A percentile compares a stretch with the other conserved stretches of the same genome.
These are phyloP conservation scores for Gonioctena quinquepunctata DNA, from an alignment of 1,140 invertebrate species.

Conservation along the genomic window DNA sequence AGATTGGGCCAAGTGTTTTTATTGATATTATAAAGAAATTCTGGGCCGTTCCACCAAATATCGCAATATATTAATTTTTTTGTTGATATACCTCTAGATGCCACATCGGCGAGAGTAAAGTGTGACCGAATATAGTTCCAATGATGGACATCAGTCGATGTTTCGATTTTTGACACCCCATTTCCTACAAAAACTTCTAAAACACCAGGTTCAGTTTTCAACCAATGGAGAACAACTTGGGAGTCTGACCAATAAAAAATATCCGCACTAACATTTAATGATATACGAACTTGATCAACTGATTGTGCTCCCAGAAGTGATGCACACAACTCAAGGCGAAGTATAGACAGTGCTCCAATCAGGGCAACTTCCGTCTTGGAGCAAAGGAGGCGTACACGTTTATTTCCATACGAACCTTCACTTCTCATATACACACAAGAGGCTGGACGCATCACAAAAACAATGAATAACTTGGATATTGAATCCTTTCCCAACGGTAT, in stretches of 20 bases:
- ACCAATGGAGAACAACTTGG: constrained; percentile 25
- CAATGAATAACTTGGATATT: background rate
- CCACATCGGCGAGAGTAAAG: constrained; percentile 8
- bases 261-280: too few relatives aligned
- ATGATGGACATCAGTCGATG: background rate
- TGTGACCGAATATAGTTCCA: background rate
- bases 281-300: background rate
- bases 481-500: background rate
- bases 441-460: background rate
- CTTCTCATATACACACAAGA: background rate
- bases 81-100: background rate
- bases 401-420: background rate
- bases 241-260: constrained; percentile 16
- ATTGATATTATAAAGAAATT: constrained; percentile 9
- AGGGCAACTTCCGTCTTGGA: background rate
- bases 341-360: background rate
- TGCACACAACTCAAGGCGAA: background rate
- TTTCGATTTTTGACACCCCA: constrained; percentile 13
- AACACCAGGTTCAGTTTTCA: constrained; percentile 19
- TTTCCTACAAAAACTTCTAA: constrained; percentile 23
- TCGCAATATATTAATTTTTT: background rate
- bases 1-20: too few relatives aligned
- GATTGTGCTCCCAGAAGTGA: background rate
- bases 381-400: background rate
- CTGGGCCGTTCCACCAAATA: constrained; percentile 27